A percentile compares a stretch with the other conserved stretches of the same genome.
phyloP scores from a whole-genome alignment of 1,140 invertebrate genomes.

The Trypoxylus dichotomus region DNA sequence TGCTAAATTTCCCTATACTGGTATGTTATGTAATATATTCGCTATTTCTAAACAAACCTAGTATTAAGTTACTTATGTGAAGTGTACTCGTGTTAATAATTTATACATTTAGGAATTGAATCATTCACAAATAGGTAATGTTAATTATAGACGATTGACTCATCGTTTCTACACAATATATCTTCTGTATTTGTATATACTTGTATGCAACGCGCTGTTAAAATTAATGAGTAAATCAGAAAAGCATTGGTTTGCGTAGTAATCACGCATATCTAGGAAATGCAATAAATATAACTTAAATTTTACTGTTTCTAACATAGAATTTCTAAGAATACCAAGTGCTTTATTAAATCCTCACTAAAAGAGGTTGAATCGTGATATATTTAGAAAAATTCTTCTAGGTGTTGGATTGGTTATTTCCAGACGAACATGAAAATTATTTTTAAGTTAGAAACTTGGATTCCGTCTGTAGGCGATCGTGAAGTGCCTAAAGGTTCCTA shows the following conservation, averaged over 20 bases:
- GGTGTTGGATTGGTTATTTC: neutral
- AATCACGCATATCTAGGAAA: neutral
- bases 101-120: conserved; percentile 6
- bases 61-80: neutral
- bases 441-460: neutral
- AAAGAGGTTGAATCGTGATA: neutral
- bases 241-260: neutral
- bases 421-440: neutral
- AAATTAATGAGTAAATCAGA: neutral
- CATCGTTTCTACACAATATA: neutral
- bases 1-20: neutral
- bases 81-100: neutral
- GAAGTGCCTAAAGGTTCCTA: neutral
- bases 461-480: neutral
- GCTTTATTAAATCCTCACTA: neutral
- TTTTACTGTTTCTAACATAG: no score
- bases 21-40: neutral
- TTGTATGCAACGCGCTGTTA: no score
- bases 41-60: neutral
- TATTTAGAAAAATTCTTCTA: neutral
- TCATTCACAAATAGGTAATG: neutral
- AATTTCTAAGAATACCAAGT: neutral
- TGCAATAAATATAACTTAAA: neutral
- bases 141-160: neutral
- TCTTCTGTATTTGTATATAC: no score